Evolutionary conservation across 2,888 invertebrate species (phyloP).

Genomic region (Heliconius ethilla): DNA sequence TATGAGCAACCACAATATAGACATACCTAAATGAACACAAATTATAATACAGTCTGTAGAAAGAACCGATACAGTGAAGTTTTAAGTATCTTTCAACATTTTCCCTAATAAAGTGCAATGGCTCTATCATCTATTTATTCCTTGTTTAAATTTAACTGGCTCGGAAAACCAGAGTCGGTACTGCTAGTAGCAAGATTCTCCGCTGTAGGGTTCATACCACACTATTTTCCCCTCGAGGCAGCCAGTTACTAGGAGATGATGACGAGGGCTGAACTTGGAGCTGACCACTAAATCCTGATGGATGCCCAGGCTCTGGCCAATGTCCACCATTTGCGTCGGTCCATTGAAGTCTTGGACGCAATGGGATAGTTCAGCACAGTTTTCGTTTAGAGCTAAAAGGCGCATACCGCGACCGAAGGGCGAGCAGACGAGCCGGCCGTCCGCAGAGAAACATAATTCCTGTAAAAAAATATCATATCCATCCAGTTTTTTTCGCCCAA

Average conservation of each 20-base stretch:
- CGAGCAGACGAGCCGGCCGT: conserved; percentile 94
- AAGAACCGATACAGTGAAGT: conserved; percentile 46
- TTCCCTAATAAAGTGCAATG: neutral
- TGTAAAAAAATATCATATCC: conserved; percentile 45
- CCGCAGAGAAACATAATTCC: conserved; percentile 94
- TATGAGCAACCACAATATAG: conserved; percentile 14
- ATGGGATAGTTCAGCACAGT: conserved; percentile 89
- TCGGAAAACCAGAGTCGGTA: neutral
- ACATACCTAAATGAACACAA: conserved; percentile 36
- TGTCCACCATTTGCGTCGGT: conserved; percentile 72
- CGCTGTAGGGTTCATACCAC: conserved; percentile 91
- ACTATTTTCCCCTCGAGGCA: conserved; percentile 93
- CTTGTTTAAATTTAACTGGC: neutral
- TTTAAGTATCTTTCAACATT: conserved; percentile 49
- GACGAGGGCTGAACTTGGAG: conserved; percentile 93
- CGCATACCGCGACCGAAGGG: conserved; percentile 94
- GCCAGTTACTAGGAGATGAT: conserved; percentile 93
- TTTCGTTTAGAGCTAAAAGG: conserved; percentile 89
- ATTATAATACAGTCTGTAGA: conserved; percentile 40
- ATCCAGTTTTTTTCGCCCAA: neutral
- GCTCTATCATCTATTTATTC: neutral
- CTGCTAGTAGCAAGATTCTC: conserved; percentile 61
- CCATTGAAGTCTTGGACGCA: conserved; percentile 64
- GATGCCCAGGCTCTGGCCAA: conserved; percentile 86
- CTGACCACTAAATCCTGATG: conserved; percentile 93